Evolutionary conservation across 2,797 vertebrate genomes (phyloP), one percentile per base, ranked within the genome.

Genomic region (Lutjanus campechanus): DNA sequence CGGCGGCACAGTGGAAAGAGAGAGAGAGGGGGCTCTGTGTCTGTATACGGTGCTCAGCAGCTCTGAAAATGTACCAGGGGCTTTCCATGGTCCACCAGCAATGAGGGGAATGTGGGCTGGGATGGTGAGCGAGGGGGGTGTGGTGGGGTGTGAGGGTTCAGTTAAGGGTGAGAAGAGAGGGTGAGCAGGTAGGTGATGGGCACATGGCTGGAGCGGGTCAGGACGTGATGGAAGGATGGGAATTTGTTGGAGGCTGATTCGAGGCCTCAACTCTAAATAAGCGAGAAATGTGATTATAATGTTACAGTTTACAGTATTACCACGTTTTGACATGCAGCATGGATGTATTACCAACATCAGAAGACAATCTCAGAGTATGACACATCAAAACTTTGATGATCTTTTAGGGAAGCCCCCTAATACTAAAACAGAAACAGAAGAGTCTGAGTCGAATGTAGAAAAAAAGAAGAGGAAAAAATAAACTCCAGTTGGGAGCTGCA

Each of bases 11-110:
- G 64, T 89, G 86, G 86, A 94, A 85, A 91, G 85, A 88, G 55
- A 36, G 62, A 64, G 73, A 63, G 70, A 55, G 51, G 1, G 63
- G 46, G 69, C 64, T 81, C 79, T 86, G 71, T 88, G 80, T 91
- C 84, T 93, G 82, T 75, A n/a, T 77, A 89, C 67, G n/a, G 88
- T 20, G 74, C 84, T 91, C 85, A 88, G 81, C 83, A 85, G 74
- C 86, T 88, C 90, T 92, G 90, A 90, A 93, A 90, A 90, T 82
- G 84, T 87, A 89, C 55, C 81, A 83, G 91, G 92, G 92, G 89
- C 86, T 95, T 93, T 94, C 93, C 89, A 85, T 83, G 77, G 85
- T 84, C 77, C 88, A 73, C 61, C 60, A 78, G 89, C 82, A 89
- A 91, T 90, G 90, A 91, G 51, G 86, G 77, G 85, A 92, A 90